Evolutionary conservation across 53 echinoderm and acorn worm species (phyloP), one percentile per base, ranked within the genome.

Genomic region (Henricia sp.): DNA sequence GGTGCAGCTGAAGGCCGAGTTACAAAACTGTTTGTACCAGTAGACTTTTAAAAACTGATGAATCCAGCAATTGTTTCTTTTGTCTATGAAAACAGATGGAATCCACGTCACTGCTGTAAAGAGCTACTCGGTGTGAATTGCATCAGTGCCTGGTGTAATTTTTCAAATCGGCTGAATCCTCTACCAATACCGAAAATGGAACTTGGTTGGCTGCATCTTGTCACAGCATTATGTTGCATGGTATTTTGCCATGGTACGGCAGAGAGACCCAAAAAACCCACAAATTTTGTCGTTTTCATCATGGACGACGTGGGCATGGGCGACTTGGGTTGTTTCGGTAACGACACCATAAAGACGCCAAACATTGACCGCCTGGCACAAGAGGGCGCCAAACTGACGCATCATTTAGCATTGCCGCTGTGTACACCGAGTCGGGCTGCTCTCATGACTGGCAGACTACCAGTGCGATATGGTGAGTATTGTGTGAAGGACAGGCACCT

Each of bases 301-400:
- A 92, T 94, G 88, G 97, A 97, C 53, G 97, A 97, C 35, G 86
- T 97, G 21, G 97, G 97, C 1, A 94, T 94, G 92, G 96, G 97
- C 0, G 97, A 97, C 46, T 39, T 97, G 0, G 97, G 94, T 35
- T 97, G 97, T 60, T 97, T 94, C 62, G 97, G 97, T 23, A 97
- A 97, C 56, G 68, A 83, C 58, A 97, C 92, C 1, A 87, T 97
- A 16, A 72, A 83, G 24, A 97, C 97, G 32, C 94, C 97, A 1
- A 82, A 97, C 71, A 94, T 97, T 34, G 97, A 97, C 38, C 87
- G 89, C 19, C 68, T 97, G 38, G 97, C 97, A n/a, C 68, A 43
- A 25, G 93, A 92, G 37, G 97, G 97, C 13, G 97, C 90, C 52
- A 97, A 94, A 68, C 77, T 97, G 50, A 94, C 90, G 1, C 97